phyloP scores from a whole-genome alignment of 2,888 invertebrate species.

The Cataglyphis albicans region DNA sequence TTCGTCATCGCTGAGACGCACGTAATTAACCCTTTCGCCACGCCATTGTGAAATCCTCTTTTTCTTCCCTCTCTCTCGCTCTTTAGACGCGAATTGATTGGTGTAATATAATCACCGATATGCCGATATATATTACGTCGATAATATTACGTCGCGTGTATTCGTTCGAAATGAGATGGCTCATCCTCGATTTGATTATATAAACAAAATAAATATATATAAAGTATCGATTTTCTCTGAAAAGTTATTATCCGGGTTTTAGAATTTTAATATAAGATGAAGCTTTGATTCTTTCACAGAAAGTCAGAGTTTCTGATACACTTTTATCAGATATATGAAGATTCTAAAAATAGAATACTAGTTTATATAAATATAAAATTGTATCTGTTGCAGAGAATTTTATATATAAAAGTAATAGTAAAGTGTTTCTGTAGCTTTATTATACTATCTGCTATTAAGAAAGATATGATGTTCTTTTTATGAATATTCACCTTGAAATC shows the following conservation, averaged over 20 bases:
- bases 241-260: background rate
- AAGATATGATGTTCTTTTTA: constrained; percentile 10
- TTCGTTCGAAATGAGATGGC: background rate
- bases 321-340: background rate
- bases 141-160: constrained; percentile 32
- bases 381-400: background rate
- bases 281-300: background rate
- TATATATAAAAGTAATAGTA: background rate
- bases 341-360: background rate
- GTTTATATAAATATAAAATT: background rate
- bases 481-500: constrained; percentile 3
- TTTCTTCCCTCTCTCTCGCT: background rate
- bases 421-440: background rate
- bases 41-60: constrained; percentile 37
- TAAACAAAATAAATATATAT: background rate
- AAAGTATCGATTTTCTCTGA: background rate
- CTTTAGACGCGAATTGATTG: constrained; percentile 47
- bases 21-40: constrained; percentile 66
- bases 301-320: background rate
- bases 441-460: background rate
- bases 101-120: constrained; percentile 49
- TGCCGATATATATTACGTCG: constrained; percentile 37
- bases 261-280: background rate
- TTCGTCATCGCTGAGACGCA: constrained; percentile 56
- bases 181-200: constrained; percentile 18